Evolutionary conservation across 2,888 invertebrate genomes (phyloP), one percentile per base, ranked within the genome.

Genomic region (Phorcus lineatus): DNA sequence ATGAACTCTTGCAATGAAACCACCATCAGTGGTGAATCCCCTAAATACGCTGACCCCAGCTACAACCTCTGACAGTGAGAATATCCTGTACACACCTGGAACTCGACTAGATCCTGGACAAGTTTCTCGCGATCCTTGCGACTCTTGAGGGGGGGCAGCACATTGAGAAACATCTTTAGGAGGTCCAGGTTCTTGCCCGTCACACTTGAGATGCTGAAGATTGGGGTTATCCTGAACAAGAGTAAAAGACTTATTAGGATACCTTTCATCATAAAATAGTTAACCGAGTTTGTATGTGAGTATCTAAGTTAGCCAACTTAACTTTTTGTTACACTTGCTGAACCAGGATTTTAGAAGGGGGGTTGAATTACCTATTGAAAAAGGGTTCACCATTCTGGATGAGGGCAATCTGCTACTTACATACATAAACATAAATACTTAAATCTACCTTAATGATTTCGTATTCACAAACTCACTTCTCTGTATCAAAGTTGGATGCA

Each of bases 141-240:
- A 78, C 85, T 88, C 36, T 84, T 85, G 53, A 90, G 82, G 0
- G 92, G 90, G 85, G 95, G 93, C 66, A 98, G 94, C 24, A 97
- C 96, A 91, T 97, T 96, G 22, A 99, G 95, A 92, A 98, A 98
- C 82, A 96, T 96, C 85, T 96, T 96, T 28, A 99, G 94, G 13
- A 97, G 94, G 89, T 96, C 96, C 62, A 93, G 86, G 80, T 98
- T 97, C 79, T 95, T 95, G 0, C 99, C 99, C 0, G 96, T 96
- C 0, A 99, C 98, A 91, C 97, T 97, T 31, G 98, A 98, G 70
- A 99, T 96, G 54, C 91, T 89, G 84, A 94, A 92, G 31, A 94
- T 91, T 2, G 94, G 94, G 4, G 93, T 93, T 31, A 93, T 90
- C 55, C 92, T 93, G 88, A 53, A 87, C 85, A 78, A 79, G 19